Base-by-base conservation (phyloP, 2,888 invertebrate genomes). In the Oscheius sp. region DNA sequence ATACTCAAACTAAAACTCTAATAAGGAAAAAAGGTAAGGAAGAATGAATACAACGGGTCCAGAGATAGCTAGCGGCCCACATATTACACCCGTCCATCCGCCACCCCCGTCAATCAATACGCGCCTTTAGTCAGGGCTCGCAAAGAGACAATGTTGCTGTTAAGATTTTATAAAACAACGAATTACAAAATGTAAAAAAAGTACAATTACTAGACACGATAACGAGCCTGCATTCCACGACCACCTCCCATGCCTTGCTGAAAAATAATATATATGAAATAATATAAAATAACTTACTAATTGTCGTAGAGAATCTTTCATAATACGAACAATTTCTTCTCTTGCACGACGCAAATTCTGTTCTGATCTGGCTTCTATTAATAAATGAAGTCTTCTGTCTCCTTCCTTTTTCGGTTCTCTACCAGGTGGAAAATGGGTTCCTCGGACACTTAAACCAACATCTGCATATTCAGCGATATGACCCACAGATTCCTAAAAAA, bases 381-480 rank as follows among this genome's bases (percentile, higher is more conserved):
- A 51, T 20, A 74, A 38, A 66, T 74, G 69, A 2, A 76, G 65
- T 4, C 71, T 50, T 32, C 66, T 38, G 20, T 77, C 74, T 9
- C 74, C 73, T 8, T 69, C 68, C n/a, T 57, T 50, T 32, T 73
- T 74, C 22, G 73, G 71, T 57, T 74, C 94, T 69, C 95, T 95
- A 1, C 92, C 91, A 0, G 92, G 92, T 9, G 94, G 94, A 86
- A 94, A 94, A 82, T 89, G 90, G 0, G 95, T 95, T n/a, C 98
- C 98, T 47, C 97, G 90, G 0, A 99, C 98, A 0, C 97, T 96
- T 73, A 99, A 92, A 38, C 98, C 98, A 0, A 97, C 98, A 87
- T 99, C 98, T 0, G 96, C 96, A 87, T 96, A 97, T 87, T 99
- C 98, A 56, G 95, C 94, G 83, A 99, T 96, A 86, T 97, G 94